phyloP scores from a whole-genome alignment of 2,113 vertebrate species.

The Cervus canadensis region DNA sequence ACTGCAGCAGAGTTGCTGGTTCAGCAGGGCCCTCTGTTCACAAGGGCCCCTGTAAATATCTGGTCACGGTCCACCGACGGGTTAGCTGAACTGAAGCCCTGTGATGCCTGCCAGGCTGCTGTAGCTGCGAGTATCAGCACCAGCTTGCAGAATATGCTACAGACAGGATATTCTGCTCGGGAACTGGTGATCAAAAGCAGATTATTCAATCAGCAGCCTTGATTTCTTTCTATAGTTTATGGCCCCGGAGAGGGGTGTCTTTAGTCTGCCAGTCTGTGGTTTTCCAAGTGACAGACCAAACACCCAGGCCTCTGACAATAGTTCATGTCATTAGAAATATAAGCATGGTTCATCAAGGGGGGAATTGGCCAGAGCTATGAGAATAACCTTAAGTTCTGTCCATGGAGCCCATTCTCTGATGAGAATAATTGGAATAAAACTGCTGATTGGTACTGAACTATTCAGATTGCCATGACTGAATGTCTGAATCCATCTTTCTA shows the following conservation, averaged over 20 bases:
- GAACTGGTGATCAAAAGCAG: neutral
- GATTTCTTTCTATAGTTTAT: neutral
- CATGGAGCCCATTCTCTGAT: neutral
- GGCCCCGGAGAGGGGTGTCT: neutral
- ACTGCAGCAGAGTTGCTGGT: neutral
- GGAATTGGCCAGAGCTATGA: neutral
- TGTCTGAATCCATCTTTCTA: neutral
- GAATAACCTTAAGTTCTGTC: neutral
- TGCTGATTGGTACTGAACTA: neutral
- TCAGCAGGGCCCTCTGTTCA: neutral
- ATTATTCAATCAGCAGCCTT: neutral
- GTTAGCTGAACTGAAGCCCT: neutral
- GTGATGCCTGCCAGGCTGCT: neutral
- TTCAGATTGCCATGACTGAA: neutral
- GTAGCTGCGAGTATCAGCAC: neutral
- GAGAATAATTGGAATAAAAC: neutral
- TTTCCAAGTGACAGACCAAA: neutral
- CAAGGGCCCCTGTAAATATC: neutral
- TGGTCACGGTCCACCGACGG: neutral
- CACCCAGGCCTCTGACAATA: neutral
- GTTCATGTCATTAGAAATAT: neutral
- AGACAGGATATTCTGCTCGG: neutral
- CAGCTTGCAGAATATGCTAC: neutral
- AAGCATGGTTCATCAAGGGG: neutral
- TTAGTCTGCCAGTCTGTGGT: neutral